A percentile compares a stretch with the other conserved stretches of the same genome.
phyloP scores from a whole-genome alignment of 2,797 vertebrate genomes.

The Macrochelys suwanniensis region DNA sequence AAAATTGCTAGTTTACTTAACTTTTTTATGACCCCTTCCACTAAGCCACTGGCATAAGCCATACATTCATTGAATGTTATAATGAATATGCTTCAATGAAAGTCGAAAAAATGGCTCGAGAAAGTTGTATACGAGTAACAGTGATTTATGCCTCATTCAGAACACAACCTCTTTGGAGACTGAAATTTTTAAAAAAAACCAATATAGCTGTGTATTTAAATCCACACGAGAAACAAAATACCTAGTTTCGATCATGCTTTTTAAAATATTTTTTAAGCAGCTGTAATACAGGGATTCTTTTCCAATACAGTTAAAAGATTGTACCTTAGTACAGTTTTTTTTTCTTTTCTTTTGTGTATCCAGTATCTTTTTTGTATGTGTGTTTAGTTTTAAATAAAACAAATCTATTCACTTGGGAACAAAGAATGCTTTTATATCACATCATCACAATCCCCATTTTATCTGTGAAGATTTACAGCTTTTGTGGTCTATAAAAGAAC shows the following conservation, averaged over 20 bases:
- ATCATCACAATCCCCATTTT: conserved; percentile 51
- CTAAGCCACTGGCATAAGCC: conserved; percentile 73
- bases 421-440: conserved; percentile 74
- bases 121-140: conserved; percentile 54
- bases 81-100: conserved; percentile 60
- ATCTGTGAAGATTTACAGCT: conserved; percentile 67
- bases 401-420: conserved; percentile 69
- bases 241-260: conserved; percentile 38
- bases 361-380: conserved; percentile 35
- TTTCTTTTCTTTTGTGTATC: conserved; percentile 40
- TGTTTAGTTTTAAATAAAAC: conserved; percentile 72
- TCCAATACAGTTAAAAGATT: conserved; percentile 26
- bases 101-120: conserved; percentile 48
- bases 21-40: conserved; percentile 78
- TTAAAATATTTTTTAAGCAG: conserved; percentile 28
- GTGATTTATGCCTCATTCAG: conserved; percentile 36
- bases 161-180: conserved; percentile 27
- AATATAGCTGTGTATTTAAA: conserved; percentile 56
- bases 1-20: conserved; percentile 76
- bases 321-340: conserved; percentile 46
- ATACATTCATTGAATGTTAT: conserved; percentile 60
- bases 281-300: conserved; percentile 36
- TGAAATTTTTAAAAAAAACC: conserved; percentile 7
- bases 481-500: conserved; percentile 59
- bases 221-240: conserved; percentile 48